Percentiles rank a stretch among this genome's conserved stretches.
phyloP scores from a whole-genome alignment of 2,797 vertebrate genomes.

The Setipinna tenuifilis region DNA sequence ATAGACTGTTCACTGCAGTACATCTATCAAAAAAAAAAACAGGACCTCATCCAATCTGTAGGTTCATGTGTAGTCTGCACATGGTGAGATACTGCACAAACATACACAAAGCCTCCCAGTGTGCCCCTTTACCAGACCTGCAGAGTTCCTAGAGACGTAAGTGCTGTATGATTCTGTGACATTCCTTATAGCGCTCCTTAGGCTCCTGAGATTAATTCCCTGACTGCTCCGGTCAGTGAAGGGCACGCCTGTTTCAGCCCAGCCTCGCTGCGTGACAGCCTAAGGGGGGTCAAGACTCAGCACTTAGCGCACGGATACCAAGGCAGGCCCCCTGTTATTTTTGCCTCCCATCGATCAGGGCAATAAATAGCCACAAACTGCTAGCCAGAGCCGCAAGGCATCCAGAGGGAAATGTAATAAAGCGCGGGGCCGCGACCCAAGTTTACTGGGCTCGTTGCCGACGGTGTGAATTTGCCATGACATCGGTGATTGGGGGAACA shows the following conservation, averaged over 20 bases:
- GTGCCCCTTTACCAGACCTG: too few relatives aligned
- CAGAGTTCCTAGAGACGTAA: too few relatives aligned
- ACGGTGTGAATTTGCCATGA: conserved; percentile 20
- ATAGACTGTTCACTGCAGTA: too few relatives aligned
- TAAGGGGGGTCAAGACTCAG: conserved; percentile 8
- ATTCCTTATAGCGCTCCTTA: too few relatives aligned
- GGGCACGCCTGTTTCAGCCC: neutral
- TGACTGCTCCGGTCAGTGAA: neutral
- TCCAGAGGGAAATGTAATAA: conserved; percentile 41
- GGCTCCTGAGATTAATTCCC: neutral
- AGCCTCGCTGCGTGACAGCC: neutral
- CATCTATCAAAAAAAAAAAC: too few relatives aligned
- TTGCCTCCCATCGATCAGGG: conserved; percentile 64
- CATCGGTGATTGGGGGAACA: conserved; percentile 5
- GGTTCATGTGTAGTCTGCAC: too few relatives aligned
- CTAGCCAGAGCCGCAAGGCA: conserved; percentile 61
- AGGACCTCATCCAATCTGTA: too few relatives aligned
- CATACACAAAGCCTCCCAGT: too few relatives aligned
- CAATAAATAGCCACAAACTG: conserved; percentile 65
- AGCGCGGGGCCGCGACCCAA: conserved; percentile 43
- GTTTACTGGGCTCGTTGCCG: neutral
- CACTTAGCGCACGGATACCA: conserved; percentile 37
- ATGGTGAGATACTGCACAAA: too few relatives aligned
- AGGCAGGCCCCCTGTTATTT: conserved; percentile 66
- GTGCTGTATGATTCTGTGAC: too few relatives aligned